phyloP scores from a whole-genome alignment of 1,140 invertebrate species.

The Sweltsa coloradensis region DNA sequence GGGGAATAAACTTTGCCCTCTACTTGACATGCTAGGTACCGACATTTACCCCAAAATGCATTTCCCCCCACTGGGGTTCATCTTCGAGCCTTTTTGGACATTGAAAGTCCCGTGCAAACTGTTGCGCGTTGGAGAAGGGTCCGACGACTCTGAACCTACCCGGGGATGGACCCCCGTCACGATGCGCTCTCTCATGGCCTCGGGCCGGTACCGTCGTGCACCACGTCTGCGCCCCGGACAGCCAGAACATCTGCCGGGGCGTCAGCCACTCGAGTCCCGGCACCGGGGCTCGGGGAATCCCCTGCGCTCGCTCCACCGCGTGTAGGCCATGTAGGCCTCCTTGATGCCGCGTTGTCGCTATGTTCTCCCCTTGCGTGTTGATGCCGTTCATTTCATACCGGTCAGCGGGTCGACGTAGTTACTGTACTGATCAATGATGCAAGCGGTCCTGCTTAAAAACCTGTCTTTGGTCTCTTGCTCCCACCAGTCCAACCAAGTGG shows the following conservation, averaged over 20 bases:
- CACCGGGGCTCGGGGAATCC: constrained; percentile 49
- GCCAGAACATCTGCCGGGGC: constrained; percentile 66
- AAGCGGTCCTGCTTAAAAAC: constrained; percentile 32
- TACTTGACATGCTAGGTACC: constrained; percentile 18
- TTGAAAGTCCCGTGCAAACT: constrained; percentile 78
- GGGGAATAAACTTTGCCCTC: constrained; percentile 9
- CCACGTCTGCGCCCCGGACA: constrained; percentile 49
- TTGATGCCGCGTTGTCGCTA: constrained; percentile 85
- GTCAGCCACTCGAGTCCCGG: constrained; percentile 41
- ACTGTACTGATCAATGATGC: constrained; percentile 35
- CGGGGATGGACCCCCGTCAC: constrained; percentile 51
- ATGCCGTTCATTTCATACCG: constrained; percentile 62
- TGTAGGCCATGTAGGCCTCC: constrained; percentile 71
- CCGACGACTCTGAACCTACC: constrained; percentile 75
- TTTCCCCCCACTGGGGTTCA: constrained; percentile 83
- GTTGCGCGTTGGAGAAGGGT: constrained; percentile 76
- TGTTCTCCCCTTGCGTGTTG: no score
- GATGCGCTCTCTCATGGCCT: constrained; percentile 30
- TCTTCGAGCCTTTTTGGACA: constrained; percentile 65
- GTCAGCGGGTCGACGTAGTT: no score
- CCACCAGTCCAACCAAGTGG: constrained; percentile 41
- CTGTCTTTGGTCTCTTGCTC: constrained; percentile 25
- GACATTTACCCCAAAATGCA: constrained; percentile 61
- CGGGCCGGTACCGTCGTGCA: constrained; percentile 34
- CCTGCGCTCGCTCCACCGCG: constrained; percentile 45